phyloP scores from a whole-genome alignment of 2,113 vertebrate species.

The Nettapus auritus region DNA sequence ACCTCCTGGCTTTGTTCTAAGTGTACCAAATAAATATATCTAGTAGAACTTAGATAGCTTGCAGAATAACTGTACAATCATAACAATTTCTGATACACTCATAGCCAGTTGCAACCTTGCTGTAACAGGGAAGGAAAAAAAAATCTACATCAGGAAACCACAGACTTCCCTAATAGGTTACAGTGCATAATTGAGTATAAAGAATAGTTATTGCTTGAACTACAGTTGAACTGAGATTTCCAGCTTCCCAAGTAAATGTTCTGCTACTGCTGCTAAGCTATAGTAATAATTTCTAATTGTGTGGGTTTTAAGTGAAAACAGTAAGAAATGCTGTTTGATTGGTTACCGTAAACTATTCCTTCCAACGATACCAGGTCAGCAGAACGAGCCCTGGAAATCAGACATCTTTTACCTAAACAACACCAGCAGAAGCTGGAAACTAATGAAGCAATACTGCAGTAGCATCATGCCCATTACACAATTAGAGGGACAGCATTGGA shows the following conservation, averaged over 20 bases:
- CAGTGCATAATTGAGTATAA: slow-evolving; percentile 74
- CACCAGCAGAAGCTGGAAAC: slow-evolving; percentile 27
- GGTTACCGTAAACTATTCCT: slow-evolving; percentile 23
- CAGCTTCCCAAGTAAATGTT: slow-evolving; percentile 68
- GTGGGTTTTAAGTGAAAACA: slow-evolving; percentile 67
- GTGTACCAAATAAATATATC: neutral
- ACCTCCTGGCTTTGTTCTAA: neutral
- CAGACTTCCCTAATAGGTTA: slow-evolving; percentile 73
- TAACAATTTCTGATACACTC: slow-evolving; percentile 11
- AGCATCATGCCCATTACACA: slow-evolving; percentile 46
- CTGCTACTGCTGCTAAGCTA: slow-evolving; percentile 58
- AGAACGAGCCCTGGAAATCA: slow-evolving; percentile 38
- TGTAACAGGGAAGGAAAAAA: neutral
- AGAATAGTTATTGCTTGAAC: slow-evolving; percentile 75
- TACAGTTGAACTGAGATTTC: slow-evolving; percentile 74
- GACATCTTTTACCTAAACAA: slow-evolving; percentile 28
- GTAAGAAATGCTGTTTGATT: slow-evolving; percentile 57
- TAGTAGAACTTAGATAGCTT: neutral
- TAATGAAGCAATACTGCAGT: slow-evolving; percentile 48
- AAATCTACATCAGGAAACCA: slow-evolving; percentile 54
- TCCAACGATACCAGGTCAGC: neutral
- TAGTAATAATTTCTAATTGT: slow-evolving; percentile 67
- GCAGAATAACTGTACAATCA: neutral
- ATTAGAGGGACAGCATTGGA: slow-evolving; percentile 42
- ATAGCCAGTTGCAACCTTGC: slow-evolving; percentile 31